These are phyloP conservation scores for Neogobius melanostomus DNA, from an alignment of 2,113 vertebrate species.

Conservation along the genomic window DNA sequence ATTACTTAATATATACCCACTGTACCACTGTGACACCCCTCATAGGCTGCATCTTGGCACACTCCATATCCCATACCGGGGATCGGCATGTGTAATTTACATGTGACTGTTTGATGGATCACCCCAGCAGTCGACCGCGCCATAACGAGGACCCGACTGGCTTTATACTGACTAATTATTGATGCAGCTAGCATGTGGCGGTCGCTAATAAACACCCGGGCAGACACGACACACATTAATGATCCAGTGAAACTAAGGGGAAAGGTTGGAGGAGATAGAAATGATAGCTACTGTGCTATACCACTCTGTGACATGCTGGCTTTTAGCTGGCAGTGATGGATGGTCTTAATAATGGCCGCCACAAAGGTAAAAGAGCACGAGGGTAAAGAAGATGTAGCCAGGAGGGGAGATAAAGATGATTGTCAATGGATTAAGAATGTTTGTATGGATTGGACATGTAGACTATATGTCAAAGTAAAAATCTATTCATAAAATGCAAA, in stretches of 20 bases:
- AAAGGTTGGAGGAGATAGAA: slow-evolving; percentile 22
- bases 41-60: not conserved
- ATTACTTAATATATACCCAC: not conserved
- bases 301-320: slow-evolving; percentile 1
- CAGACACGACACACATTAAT: slow-evolving; percentile 34
- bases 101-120: slow-evolving; percentile 56
- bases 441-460: not conserved
- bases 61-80: not conserved
- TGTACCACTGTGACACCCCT: slow-evolving; percentile 15
- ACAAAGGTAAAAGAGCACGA: slow-evolving; percentile 18
- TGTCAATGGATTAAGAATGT: not conserved
- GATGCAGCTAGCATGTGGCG: slow-evolving; percentile 60
- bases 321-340: slow-evolving; percentile 55
- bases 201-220: slow-evolving; percentile 58
- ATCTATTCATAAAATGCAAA: not conserved
- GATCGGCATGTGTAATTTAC: slow-evolving; percentile 37
- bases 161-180: slow-evolving; percentile 65
- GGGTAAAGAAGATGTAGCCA: not conserved
- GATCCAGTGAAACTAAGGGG: slow-evolving; percentile 23
- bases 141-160: slow-evolving; percentile 64
- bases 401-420: not conserved
- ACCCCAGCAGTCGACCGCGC: slow-evolving; percentile 22
- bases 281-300: not conserved
- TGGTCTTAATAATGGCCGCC: slow-evolving; percentile 29
- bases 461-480: not conserved